Evolutionary conservation across 37 sponge, comb jelly and placozoan species (phyloP).

Genomic region (Lycopodina hypogea): DNA sequence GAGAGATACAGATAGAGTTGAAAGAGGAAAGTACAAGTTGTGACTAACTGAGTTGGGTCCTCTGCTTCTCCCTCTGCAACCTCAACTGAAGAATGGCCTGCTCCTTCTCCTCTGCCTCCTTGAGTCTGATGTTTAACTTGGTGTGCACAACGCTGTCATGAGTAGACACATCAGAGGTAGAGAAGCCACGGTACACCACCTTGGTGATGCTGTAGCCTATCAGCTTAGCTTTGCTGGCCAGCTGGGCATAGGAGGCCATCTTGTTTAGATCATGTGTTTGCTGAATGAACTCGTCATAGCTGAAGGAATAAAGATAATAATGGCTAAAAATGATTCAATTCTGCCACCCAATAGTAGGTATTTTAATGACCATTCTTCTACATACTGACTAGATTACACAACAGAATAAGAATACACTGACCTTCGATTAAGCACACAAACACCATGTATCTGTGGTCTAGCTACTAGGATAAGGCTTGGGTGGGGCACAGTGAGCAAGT

Average conservation of each 20-base stretch:
- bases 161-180: conserved; percentile 24
- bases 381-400: too few relatives aligned
- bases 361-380: too few relatives aligned
- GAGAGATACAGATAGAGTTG: background rate
- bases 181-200: conserved; percentile 63
- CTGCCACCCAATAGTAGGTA: too few relatives aligned
- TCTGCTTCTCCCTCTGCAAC: conserved; percentile 73
- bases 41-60: conserved; percentile 74
- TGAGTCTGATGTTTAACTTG: conserved; percentile 54
- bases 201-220: conserved; percentile 76
- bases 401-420: too few relatives aligned
- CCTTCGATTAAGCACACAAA: too few relatives aligned
- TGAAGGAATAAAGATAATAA: background rate
- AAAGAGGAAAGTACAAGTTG: too few relatives aligned
- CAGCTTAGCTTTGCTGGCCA: conserved; percentile 35
- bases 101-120: conserved; percentile 63
- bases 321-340: too few relatives aligned
- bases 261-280: conserved; percentile 67
- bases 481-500: too few relatives aligned
- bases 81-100: conserved; percentile 57
- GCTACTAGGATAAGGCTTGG: too few relatives aligned
- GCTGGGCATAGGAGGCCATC: conserved; percentile 66
- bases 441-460: too few relatives aligned
- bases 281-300: conserved; percentile 77
- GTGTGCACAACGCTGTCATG: conserved; percentile 74